Evolutionary conservation across 2,888 invertebrate species (phyloP), one percentile per base, ranked within the genome.

Genomic region (Phyllotreta cruciferae): DNA sequence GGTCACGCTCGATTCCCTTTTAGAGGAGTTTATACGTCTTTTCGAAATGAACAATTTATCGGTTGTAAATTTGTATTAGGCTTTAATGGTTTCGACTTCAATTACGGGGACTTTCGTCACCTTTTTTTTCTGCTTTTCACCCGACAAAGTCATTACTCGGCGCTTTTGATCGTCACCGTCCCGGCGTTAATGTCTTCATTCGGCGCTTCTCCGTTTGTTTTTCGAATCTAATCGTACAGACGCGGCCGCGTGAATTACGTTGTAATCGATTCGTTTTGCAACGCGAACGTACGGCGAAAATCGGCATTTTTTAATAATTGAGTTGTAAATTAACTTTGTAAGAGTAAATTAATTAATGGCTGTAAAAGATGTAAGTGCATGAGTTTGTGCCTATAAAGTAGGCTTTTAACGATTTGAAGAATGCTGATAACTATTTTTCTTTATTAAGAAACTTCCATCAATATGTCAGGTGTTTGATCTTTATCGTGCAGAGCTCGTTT

Each of bases 21-120:
- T 24, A 35, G 35, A 45, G 11, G 56, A 56, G 6, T 56, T 56
- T 45, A 56, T 45, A 45, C 47, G 36, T 50, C 39, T 39, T 49
- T 58, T 50, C 35, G 58, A 58, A 58, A 58, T 58, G 58, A 41
- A n/a, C 50, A 64, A 66, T 68, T 66, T 63, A 55, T 56, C 66
- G 66, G 62, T 63, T 54, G 60, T 68, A 63, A 67, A 61, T 57
- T 61, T 45, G 47, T 62, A 55, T 67, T 64, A 57, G 13, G 44
- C 36, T 66, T 68, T 66, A 71, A 63, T 34, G 49, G 6, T 49
- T 24, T 49, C 49, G 49, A 49, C 49, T 49, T 49, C 49, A 49
- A 49, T 49, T 49, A 49, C 36, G 36, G n/a, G 35, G 49, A 35
- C 49, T 49, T 49, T 49, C 35, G 35, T 35, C 49, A 49, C 49